These are phyloP conservation scores for Lycocerus yunnanus DNA, from an alignment of 2,888 invertebrate species.

Conservation along the genomic window DNA sequence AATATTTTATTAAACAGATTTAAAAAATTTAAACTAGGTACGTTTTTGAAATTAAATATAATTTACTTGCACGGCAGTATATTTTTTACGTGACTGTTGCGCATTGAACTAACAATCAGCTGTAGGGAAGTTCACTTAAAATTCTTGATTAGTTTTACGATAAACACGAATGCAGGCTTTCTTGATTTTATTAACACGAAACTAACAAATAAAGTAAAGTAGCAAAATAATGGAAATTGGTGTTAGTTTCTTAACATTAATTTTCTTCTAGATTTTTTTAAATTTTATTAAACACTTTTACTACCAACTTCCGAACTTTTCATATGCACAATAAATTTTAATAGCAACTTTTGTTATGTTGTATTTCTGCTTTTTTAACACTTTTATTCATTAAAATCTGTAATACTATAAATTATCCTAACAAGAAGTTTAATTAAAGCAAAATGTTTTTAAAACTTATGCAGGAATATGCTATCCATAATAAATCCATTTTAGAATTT, in stretches of 20 bases:
- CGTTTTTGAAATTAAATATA: neutral
- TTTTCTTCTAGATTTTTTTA: neutral
- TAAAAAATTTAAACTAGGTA: neutral
- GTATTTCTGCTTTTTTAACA: too few relatives aligned
- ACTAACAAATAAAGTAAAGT: slow-evolving; percentile 30
- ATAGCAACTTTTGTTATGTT: neutral
- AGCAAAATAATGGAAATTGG: slow-evolving; percentile 5
- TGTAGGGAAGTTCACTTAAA: slow-evolving; percentile 40
- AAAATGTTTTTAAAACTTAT: neutral
- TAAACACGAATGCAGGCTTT: slow-evolving; percentile 40
- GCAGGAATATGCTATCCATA: too few relatives aligned
- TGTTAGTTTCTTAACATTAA: neutral
- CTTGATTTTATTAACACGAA: slow-evolving; percentile 37
- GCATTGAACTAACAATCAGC: slow-evolving; percentile 33
- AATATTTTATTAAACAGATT: neutral
- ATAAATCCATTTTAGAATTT: too few relatives aligned
- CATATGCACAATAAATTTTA: neutral
- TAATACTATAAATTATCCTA: neutral
- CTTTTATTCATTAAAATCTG: neutral
- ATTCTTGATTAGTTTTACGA: slow-evolving; percentile 37
- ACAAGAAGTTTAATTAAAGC: neutral
- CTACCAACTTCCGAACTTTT: neutral
- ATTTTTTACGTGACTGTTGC: slow-evolving; percentile 9
- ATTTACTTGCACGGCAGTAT: neutral
- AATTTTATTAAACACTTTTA: neutral